These are phyloP conservation scores for Aphelenchoides avenae DNA, from an alignment of 1,140 invertebrate genomes.

Conservation along the genomic window DNA sequence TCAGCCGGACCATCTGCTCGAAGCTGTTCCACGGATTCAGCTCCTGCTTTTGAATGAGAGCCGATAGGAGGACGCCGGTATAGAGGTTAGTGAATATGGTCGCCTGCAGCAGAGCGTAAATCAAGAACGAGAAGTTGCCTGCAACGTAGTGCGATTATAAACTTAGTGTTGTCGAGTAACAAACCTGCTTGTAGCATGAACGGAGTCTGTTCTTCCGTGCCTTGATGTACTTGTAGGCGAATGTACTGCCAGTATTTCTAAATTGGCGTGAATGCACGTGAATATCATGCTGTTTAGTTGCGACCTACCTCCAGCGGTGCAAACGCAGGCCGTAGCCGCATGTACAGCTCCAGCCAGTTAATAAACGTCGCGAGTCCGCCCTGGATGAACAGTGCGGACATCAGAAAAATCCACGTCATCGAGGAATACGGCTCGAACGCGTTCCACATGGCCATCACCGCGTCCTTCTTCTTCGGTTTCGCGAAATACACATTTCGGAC, in stretches of 20 bases:
- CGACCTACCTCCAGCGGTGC: slow-evolving; percentile 27
- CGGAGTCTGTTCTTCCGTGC: slow-evolving; percentile 38
- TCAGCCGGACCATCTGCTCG: slow-evolving; percentile 28
- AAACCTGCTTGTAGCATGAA: slow-evolving; percentile 27
- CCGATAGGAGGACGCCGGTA: slow-evolving; percentile 34
- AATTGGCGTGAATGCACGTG: neutral
- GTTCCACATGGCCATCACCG: slow-evolving; percentile 35
- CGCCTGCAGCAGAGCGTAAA: slow-evolving; percentile 37
- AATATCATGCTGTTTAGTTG: neutral
- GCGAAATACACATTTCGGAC: slow-evolving; percentile 36
- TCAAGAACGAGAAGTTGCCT: slow-evolving; percentile 36
- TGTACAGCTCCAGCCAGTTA: slow-evolving; percentile 21
- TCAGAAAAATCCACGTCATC: slow-evolving; percentile 26
- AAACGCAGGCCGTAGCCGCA: slow-evolving; percentile 24
- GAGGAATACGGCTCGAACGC: slow-evolving; percentile 37
- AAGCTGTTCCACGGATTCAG: slow-evolving; percentile 34
- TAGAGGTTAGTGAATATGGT: slow-evolving; percentile 38
- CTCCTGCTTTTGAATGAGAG: slow-evolving; percentile 34
- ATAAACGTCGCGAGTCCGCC: slow-evolving; percentile 27
- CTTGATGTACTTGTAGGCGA: slow-evolving; percentile 34
- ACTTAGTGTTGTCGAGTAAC: slow-evolving; percentile 12
- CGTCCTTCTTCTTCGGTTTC: slow-evolving; percentile 34
- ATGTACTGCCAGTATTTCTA: slow-evolving; percentile 43
- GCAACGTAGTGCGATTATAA: neutral
- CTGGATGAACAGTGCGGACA: slow-evolving; percentile 30